These are phyloP conservation scores for Tragelaphus scriptus DNA, from an alignment of 2,113 vertebrate genomes.

Conservation along the genomic window DNA sequence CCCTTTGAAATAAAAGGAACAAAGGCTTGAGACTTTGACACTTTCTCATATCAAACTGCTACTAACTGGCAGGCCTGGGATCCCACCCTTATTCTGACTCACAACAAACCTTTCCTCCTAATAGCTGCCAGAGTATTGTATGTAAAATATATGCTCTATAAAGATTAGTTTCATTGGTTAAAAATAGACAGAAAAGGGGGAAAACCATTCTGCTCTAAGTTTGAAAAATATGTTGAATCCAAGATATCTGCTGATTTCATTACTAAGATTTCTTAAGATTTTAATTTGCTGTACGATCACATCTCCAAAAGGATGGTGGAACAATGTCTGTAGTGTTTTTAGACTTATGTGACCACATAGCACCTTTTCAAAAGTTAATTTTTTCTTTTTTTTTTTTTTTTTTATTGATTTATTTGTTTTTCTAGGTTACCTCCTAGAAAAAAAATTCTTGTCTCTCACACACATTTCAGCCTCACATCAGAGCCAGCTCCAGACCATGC, in stretches of 20 bases:
- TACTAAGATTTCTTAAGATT: background rate
- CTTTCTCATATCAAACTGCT: background rate
- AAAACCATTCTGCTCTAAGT: background rate
- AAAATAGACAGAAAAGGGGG: background rate
- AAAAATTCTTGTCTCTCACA: background rate
- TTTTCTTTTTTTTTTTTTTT: background rate
- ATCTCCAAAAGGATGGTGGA: background rate
- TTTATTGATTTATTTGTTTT: background rate
- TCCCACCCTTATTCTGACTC: background rate
- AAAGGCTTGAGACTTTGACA: background rate
- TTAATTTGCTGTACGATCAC: background rate
- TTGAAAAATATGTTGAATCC: background rate
- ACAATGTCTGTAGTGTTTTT: background rate
- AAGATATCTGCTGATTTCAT: background rate
- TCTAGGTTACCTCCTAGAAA: background rate
- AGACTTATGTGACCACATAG: background rate
- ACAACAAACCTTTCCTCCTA: background rate
- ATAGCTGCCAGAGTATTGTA: background rate
- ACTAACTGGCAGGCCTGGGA: background rate
- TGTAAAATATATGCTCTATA: background rate
- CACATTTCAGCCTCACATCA: background rate
- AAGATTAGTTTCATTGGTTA: background rate
- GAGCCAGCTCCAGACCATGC: background rate
- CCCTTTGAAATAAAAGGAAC: background rate
- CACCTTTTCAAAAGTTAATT: background rate